Base-by-base conservation (phyloP, 30 jellyfish, hydroid and myxozoan species). In the Aurelia sp. region DNA sequence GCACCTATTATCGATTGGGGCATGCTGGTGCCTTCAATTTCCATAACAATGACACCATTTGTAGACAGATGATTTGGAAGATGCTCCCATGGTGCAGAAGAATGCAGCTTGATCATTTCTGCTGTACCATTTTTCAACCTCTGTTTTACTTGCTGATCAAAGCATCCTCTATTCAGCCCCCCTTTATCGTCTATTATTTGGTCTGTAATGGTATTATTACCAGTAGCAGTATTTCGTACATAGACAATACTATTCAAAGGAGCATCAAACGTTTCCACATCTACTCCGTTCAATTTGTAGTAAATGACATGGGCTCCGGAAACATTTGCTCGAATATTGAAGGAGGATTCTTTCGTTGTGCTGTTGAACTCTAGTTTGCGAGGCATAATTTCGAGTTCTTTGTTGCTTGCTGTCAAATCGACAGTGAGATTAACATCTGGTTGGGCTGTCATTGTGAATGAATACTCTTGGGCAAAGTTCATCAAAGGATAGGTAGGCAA, bases 1-100 rank as follows among this genome's bases (percentile, higher is more conserved):
- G 74, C 30, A 20, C 93, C 93, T 11, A 72, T 86, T 19, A 72
- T 23, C 0, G 93, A 84, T 13, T 83, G 33, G 13, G 93, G 93
- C 67, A 84, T 15, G 4, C 30, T 40, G 18, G 84, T 44, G n/a
- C 93, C 93, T 48, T 72, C 87, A 6, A 59, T 15, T 10, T 62
- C 81, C 76, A 84, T 84, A 18, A 73, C 40, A 19, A 72, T 50
- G 9, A 84, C 51, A 31, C 93, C 93, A 31, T 84, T 87, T 22
- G 93, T 84, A 11, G 81, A 33, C 0, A 13, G 66, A 11, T 27
- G 13, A 19, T 33, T 78, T 3, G 50, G 23, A 6, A 1, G 47
- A 10, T 62, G 68, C 51, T 47, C 52, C 93, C 93, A 84, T 5
- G 86, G 93, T 17, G 86, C 93, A 3, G 83, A 37, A 33, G 93